Evolutionary conservation across 1,140 invertebrate species (phyloP), one percentile per base, ranked within the genome.

Genomic region (Agraylea sexmaculata): DNA sequence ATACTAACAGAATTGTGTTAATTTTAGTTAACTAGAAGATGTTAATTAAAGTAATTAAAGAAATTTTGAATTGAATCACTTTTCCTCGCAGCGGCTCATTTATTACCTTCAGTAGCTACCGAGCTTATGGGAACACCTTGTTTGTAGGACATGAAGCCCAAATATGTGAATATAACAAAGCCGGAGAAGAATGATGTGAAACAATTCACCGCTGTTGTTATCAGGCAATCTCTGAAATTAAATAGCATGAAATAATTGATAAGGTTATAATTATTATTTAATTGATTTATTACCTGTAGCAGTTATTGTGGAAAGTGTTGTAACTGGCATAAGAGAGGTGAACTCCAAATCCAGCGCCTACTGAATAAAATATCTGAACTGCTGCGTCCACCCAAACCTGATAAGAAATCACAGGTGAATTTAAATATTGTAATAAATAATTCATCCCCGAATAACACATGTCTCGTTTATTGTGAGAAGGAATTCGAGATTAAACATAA

Each of bases 381-480:
- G 89, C 89, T 1, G 91, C 90, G 55, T 94, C 90, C 16, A 91
- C 84, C 90, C 90, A 95, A 1, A 94, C 87, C 81, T 90, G 51
- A 10, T 58, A 52, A 40, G 47, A 44, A 35, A 32, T 40, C 17
- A 17, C 19, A 21, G 28, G 28, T 13, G 20, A 13, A n/a, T n/a
- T n/a, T n/a, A n/a, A n/a, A n/a, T n/a, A n/a, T n/a, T n/a, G n/a
- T n/a, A n/a, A n/a, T n/a, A n/a, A n/a, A n/a, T n/a, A 35, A 13
- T 35, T 18, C 13, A 32, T 13, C 6, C 30, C 15, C 7, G 7
- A 25, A 25, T 25, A 25, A 25, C 23, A 25, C n/a, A 12, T 7
- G 12, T 8, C 7, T 25, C n/a, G 12, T 25, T 25, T 25, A 7
- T 8, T 25, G 12, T 25, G 7, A 25, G 7, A 25, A 8, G 23